These are phyloP conservation scores for Oryzias curvinotus DNA, from an alignment of 2,113 vertebrate genomes.

Conservation along the genomic window DNA sequence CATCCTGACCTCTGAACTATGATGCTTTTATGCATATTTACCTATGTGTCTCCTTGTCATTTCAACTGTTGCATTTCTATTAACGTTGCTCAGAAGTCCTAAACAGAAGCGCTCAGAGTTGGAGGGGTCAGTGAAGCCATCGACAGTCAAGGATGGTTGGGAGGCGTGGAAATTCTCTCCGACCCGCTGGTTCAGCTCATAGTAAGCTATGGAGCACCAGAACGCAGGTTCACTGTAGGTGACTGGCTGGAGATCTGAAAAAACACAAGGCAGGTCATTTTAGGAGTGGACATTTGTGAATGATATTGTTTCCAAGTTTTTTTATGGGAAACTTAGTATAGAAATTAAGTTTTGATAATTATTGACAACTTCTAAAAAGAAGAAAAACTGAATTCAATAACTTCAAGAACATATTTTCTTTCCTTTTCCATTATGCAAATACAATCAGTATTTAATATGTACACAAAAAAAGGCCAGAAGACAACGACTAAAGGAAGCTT, in stretches of 20 bases:
- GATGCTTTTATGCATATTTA: conserved; percentile 38
- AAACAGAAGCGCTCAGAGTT: conserved; percentile 98
- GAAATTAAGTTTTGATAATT: background rate
- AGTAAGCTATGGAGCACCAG: conserved; percentile 99
- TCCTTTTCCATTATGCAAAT: too few relatives aligned
- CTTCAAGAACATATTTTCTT: too few relatives aligned
- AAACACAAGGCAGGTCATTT: background rate
- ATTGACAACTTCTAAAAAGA: too few relatives aligned
- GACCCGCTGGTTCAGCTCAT: conserved; percentile 96
- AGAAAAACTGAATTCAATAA: too few relatives aligned
- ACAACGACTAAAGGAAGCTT: conserved; percentile 33
- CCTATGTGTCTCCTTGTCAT: conserved; percentile 99
- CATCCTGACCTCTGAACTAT: too few relatives aligned
- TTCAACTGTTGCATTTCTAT: conserved; percentile 97
- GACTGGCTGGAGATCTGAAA: conserved; percentile 92
- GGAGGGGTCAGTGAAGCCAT: conserved; percentile 97
- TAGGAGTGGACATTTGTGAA: background rate
- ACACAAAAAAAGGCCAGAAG: background rate
- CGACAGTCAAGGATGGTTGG: conserved; percentile 94
- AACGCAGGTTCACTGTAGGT: conserved; percentile 97
- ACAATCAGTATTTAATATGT: too few relatives aligned
- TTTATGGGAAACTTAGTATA: background rate
- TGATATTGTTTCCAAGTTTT: background rate
- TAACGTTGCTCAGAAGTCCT: conserved; percentile 95
- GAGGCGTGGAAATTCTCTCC: conserved; percentile 98